A percentile compares a stretch with the other conserved stretches of the same genome.
Conservation (phyloP, 1,140 invertebrate genomes). For the Hylaeus anthracinus region DNA sequence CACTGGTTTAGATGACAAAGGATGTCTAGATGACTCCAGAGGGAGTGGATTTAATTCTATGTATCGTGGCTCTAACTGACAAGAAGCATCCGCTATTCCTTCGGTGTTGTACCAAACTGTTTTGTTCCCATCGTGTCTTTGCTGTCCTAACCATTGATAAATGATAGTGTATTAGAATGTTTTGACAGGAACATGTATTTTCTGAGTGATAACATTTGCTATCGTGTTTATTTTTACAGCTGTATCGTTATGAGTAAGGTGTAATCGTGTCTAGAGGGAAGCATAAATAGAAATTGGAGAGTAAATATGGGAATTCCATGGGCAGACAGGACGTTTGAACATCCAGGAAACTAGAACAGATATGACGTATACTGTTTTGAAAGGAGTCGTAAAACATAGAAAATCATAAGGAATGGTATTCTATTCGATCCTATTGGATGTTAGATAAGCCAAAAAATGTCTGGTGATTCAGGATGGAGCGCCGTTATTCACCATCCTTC, state of each 20-base stretch:
- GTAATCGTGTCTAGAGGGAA: not conserved
- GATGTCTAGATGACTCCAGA: not conserved
- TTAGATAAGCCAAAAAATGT: constrained; percentile 79
- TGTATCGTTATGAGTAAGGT: not conserved
- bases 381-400: constrained; percentile 39
- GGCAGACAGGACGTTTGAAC: not conserved
- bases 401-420: constrained; percentile 68
- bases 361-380: constrained; percentile 34
- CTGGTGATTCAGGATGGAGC: constrained; percentile 82
- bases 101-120: not conserved
- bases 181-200: too few species aligned
- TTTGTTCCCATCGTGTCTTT: not conserved
- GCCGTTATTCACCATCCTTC: constrained; percentile 84
- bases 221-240: constrained; percentile 10
- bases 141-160: not conserved
- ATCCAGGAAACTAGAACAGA: constrained; percentile 21
- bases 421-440: constrained; percentile 64
- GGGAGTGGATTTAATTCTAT: too few species aligned
- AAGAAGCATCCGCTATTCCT: not conserved
- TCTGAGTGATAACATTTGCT: not conserved
- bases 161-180: not conserved
- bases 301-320: constrained; percentile 20
- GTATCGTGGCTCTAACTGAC: not conserved
- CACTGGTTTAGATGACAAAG: not conserved
- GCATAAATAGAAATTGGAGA: not conserved